These are phyloP conservation scores for Lasioglossum albipes DNA, from an alignment of 1,140 invertebrate genomes.

Conservation along the genomic window DNA sequence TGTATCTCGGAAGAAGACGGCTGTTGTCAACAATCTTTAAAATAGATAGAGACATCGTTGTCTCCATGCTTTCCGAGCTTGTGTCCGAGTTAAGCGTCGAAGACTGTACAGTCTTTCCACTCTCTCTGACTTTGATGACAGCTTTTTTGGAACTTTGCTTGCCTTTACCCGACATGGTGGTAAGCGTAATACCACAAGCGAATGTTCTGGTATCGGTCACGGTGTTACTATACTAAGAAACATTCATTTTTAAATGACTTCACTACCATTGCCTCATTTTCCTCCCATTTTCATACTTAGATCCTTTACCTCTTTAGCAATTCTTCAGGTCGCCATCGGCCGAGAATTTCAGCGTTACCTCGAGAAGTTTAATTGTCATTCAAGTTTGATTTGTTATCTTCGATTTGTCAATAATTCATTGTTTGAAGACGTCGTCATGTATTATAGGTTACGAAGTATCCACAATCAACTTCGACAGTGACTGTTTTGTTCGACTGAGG, in stretches of 20 bases:
- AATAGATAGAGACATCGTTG: slow-evolving; percentile 66
- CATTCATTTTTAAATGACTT: slow-evolving; percentile 4
- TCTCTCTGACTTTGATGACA: slow-evolving; percentile 71
- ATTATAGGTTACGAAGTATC: slow-evolving; percentile 25
- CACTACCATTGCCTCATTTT: neutral
- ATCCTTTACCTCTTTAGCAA: neutral
- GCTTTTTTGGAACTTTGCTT: slow-evolving; percentile 78
- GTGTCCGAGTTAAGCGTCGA: slow-evolving; percentile 62
- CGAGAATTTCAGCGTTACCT: neutral
- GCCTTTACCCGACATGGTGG: slow-evolving; percentile 77
- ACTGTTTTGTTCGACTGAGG: neutral
- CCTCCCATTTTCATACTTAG: neutral
- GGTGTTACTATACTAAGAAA: neutral
- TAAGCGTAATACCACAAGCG: neutral
- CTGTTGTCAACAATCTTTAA: slow-evolving; percentile 81
- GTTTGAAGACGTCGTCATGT: neutral
- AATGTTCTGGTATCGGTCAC: too few species aligned
- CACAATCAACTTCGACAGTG: neutral
- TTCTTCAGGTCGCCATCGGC: neutral
- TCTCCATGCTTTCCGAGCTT: slow-evolving; percentile 66
- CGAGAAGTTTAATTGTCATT: neutral
- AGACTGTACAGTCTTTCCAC: slow-evolving; percentile 70
- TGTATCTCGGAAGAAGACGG: slow-evolving; percentile 81
- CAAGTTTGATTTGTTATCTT: neutral
- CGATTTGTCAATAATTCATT: neutral